Conservation (phyloP, 1,140 invertebrate genomes). For the Bursaphelenchus mucronatus region DNA sequence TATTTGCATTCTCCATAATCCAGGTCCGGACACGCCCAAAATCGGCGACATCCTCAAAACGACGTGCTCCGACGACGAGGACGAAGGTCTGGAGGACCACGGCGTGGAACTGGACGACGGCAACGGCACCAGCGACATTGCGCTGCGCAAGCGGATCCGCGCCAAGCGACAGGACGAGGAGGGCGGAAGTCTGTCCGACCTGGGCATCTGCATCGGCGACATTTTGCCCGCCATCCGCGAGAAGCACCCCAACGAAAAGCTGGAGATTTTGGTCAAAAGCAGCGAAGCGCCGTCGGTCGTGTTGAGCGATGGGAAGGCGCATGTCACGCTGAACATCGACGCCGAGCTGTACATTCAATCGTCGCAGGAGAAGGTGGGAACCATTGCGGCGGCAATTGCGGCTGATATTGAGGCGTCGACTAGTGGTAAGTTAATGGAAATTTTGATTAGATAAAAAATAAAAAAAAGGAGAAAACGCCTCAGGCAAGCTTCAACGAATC, state of each 20-base stretch:
- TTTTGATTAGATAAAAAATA: too few species aligned
- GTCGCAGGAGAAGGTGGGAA: slow-evolving; percentile 41
- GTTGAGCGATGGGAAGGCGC: slow-evolving; percentile 24
- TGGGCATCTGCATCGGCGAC: slow-evolving; percentile 52
- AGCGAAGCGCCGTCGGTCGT: slow-evolving; percentile 45
- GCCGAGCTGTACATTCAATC: slow-evolving; percentile 49
- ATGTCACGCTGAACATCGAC: slow-evolving; percentile 19
- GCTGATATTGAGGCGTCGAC: slow-evolving; percentile 31
- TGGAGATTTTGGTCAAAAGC: slow-evolving; percentile 40
- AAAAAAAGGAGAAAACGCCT: too few species aligned
- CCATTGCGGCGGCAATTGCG: slow-evolving; percentile 28
- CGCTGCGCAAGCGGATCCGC: slow-evolving; percentile 1
- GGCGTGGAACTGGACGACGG: slow-evolving; percentile 32
- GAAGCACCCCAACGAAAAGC: slow-evolving; percentile 49
- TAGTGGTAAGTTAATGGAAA: neutral
- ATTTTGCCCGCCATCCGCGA: slow-evolving; percentile 49
- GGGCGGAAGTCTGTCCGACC: slow-evolving; percentile 36
- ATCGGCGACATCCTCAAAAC: slow-evolving; percentile 51
- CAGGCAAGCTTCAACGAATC: too few species aligned
- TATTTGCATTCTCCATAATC: neutral
- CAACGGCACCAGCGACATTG: slow-evolving; percentile 1
- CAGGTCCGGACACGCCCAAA: slow-evolving; percentile 53
- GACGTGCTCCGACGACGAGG: slow-evolving; percentile 49
- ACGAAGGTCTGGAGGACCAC: slow-evolving; percentile 44
- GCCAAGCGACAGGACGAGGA: slow-evolving; percentile 19